Evolutionary conservation across 2,797 vertebrate species (phyloP).

Genomic region (Sebastiscus albofasciatus): DNA sequence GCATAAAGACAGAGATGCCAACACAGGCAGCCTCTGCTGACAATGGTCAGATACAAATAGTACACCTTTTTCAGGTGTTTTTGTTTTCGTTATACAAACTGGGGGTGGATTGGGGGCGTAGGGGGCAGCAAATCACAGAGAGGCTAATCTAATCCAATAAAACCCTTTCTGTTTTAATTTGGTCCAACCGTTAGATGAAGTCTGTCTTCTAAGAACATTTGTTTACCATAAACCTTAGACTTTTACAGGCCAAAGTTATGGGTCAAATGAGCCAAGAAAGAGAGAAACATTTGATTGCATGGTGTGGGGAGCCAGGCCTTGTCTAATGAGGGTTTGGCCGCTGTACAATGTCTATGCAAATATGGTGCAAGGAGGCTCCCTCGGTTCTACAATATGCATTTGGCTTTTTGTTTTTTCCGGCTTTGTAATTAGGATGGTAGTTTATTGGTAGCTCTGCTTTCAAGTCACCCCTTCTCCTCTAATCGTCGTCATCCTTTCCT

Average conservation of each 20-base stretch:
- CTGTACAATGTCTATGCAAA: constrained; percentile 73
- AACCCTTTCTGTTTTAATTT: constrained; percentile 66
- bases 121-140: constrained; percentile 58
- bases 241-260: constrained; percentile 30
- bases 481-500: constrained; percentile 95
- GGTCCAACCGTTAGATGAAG: constrained; percentile 62
- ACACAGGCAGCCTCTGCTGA: constrained; percentile 53
- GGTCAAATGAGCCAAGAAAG: constrained; percentile 47
- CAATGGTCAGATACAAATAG: constrained; percentile 69
- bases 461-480: constrained; percentile 62
- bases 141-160: constrained; percentile 59
- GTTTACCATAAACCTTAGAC: constrained; percentile 19
- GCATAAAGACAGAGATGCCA: constrained; percentile 67
- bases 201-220: constrained; percentile 30
- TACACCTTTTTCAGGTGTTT: constrained; percentile 56
- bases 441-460: constrained; percentile 72
- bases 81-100: constrained; percentile 64
- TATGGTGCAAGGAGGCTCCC: constrained; percentile 60
- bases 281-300: constrained; percentile 40
- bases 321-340: constrained; percentile 63
- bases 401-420: constrained; percentile 74
- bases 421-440: constrained; percentile 68
- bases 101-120: neutral
- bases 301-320: constrained; percentile 46
- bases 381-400: constrained; percentile 61